These are phyloP conservation scores for Neodiprion fabricii DNA, from an alignment of 1,140 invertebrate genomes.

Conservation along the genomic window DNA sequence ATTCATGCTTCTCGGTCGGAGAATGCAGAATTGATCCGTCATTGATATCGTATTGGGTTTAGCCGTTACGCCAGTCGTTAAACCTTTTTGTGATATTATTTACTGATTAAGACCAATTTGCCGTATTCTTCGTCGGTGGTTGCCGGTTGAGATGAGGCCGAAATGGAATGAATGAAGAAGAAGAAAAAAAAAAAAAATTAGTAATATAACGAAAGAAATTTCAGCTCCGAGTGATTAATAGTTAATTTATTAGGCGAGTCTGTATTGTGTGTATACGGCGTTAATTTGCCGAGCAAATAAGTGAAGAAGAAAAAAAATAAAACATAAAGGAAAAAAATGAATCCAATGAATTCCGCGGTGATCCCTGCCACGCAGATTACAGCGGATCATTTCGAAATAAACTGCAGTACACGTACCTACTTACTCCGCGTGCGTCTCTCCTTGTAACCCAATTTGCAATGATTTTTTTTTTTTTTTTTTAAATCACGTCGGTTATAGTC, in stretches of 20 bases:
- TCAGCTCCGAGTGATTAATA: no score
- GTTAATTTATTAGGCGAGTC: no score
- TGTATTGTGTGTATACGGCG: no score
- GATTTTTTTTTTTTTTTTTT: neutral
- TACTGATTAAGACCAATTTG: conserved; percentile 5
- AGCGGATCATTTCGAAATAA: neutral
- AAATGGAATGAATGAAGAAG: neutral
- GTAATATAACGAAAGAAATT: no score
- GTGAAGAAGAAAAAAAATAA: no score
- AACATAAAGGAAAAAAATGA: no score
- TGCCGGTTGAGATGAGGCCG: no score
- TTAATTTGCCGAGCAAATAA: no score
- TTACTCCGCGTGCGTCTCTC: neutral
- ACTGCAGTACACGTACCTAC: neutral
- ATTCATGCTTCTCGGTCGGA: neutral
- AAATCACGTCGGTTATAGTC: neutral
- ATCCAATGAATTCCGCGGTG: no score
- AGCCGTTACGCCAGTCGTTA: neutral
- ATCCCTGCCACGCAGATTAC: no score
- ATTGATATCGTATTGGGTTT: neutral
- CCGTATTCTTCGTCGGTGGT: neutral
- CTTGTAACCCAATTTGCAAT: neutral
- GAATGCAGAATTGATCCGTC: conserved; percentile 7
- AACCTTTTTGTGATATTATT: neutral
- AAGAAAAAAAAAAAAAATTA: no score